Base-by-base conservation (phyloP, 2,888 invertebrate genomes). In the Papilio demoleus region DNA sequence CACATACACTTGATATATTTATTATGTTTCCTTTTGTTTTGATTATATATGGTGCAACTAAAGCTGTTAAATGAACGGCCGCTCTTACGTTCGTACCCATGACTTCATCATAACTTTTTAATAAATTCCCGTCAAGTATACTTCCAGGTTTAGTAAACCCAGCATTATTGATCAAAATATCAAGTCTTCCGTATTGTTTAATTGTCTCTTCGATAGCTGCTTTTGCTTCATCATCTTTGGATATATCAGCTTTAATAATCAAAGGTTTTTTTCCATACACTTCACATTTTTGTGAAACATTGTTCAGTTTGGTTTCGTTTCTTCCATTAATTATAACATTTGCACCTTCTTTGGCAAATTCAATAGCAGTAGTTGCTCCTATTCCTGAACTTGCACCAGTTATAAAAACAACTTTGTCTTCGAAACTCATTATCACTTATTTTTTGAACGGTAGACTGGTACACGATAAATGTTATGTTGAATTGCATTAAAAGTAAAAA, bases 371-470 rank as follows among this genome's bases (percentile, higher is more conserved):
- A 0, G 93, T 94, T 0, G 94, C 94, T 4, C 96, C 96, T 58
- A 96, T 95, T 0, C 96, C 96, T 4, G 95, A 94, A 78, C 95
- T 94, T 0, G 94, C 94, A 8, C 95, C 95, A 2, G 93, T 93
- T 27, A 93, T 85, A 19, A 93, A 78, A 4, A 92, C 84, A 1
- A 93, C 90, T 85, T 93, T 93, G n/a, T 88, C 88, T 42, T 64
- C 45, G 47, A 75, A 73, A 65, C 70, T 73, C 75, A 73, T 75
- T 56, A 1, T 31, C 3, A 56, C 24, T 14, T 22, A 50, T 12
- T 22, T 19, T 6, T 17, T 4, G 1, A 0, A 42, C 42, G 17
- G 42, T 42, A 42, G 42, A 8, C 17, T 0, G 42, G 6, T 42
- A 4, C 17, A 17, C 12, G 6, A 17, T 42, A 17, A 42, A n/a